Evolutionary conservation across 2,113 vertebrate species (phyloP).

Genomic region (Pristiophorus japonicus): DNA sequence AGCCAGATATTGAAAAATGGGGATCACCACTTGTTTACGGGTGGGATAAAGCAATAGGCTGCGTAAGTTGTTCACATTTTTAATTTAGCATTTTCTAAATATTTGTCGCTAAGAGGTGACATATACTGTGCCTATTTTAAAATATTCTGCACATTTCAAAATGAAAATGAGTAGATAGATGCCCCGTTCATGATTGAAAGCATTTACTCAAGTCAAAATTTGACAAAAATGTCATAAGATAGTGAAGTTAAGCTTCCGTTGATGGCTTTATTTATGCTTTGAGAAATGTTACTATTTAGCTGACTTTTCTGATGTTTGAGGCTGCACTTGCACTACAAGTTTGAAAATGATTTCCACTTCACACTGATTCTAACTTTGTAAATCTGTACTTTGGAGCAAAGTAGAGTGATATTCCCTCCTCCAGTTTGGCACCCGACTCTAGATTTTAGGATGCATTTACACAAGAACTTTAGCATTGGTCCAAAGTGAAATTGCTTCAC

Average conservation of each 20-base stretch:
- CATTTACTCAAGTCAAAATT: background rate
- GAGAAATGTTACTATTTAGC: background rate
- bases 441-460: background rate
- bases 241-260: background rate
- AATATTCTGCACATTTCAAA: background rate
- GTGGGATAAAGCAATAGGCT: background rate
- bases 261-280: background rate
- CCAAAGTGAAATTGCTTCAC: background rate
- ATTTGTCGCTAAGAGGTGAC: background rate
- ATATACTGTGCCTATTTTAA: background rate
- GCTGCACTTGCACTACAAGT: background rate
- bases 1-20: background rate
- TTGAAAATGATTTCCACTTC: background rate
- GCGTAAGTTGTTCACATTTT: background rate
- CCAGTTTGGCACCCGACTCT: background rate
- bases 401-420: background rate
- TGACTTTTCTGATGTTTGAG: background rate
- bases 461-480: background rate
- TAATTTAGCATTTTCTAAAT: background rate
- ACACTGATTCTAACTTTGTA: background rate
- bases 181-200: background rate
- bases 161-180: background rate
- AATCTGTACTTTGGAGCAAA: background rate
- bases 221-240: background rate
- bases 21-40: background rate